Conservation (phyloP, 1,140 invertebrate species). For the Ctenoplectra terminalis region DNA sequence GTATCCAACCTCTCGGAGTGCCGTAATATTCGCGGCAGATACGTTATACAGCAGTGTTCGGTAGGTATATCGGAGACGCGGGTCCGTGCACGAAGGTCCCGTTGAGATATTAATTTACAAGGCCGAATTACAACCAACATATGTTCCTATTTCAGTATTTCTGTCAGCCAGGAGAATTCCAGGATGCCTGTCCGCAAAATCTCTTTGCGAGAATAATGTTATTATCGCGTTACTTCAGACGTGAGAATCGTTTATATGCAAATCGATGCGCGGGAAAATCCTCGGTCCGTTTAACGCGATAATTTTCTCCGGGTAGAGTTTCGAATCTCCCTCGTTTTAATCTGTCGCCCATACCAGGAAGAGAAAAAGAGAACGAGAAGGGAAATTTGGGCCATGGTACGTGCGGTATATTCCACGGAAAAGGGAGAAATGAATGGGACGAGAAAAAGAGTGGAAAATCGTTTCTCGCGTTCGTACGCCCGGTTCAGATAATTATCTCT, state of each 20-base stretch:
- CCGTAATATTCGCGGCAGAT: neutral
- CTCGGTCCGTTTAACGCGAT: slow-evolving; percentile 25
- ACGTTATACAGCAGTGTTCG: neutral
- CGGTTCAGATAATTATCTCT: slow-evolving; percentile 4
- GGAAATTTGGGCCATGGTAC: neutral
- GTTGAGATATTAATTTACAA: slow-evolving; percentile 48
- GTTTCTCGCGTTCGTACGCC: neutral
- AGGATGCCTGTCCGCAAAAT: neutral
- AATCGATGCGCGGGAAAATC: slow-evolving; percentile 36
- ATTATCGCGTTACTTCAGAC: slow-evolving; percentile 45
- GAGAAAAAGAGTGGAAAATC: neutral
- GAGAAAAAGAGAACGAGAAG: neutral
- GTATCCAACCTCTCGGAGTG: neutral
- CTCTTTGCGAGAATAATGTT: slow-evolving; percentile 26
- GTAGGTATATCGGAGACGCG: neutral
- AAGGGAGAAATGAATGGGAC: neutral
- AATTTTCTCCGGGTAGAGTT: neutral
- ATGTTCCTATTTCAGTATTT: slow-evolving; percentile 24
- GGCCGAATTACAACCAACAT: slow-evolving; percentile 39
- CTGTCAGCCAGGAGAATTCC: neutral
- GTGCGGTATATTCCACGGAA: neutral
- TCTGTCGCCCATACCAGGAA: neutral
- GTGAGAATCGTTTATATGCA: slow-evolving; percentile 10
- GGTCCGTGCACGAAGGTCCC: neutral
- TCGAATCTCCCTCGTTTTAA: slow-evolving; percentile 16